A percentile compares a stretch with the other conserved stretches of the same genome.
phyloP scores from a whole-genome alignment of 2,113 vertebrate species.

The Actenoides hombroni region DNA sequence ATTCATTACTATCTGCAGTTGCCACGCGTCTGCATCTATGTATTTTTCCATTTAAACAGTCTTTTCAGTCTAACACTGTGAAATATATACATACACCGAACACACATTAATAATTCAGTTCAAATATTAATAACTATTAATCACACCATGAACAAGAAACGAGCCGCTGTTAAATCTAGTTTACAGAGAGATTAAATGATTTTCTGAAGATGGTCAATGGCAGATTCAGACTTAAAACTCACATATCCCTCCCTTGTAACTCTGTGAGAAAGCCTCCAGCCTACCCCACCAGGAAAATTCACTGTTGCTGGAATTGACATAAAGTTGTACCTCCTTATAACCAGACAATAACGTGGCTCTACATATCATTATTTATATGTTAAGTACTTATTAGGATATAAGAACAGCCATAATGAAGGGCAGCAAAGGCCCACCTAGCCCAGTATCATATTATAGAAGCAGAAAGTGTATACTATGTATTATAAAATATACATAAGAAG shows the following conservation, averaged over 20 bases:
- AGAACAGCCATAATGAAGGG: not conserved
- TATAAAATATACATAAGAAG: not conserved
- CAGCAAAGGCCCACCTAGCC: not conserved
- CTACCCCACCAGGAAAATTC: not conserved
- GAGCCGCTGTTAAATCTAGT: not conserved
- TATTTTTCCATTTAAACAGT: not conserved
- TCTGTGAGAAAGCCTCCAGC: not conserved
- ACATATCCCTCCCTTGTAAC: not conserved
- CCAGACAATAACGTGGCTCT: not conserved
- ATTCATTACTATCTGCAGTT: not conserved
- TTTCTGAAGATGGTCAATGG: not conserved
- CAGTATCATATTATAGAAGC: not conserved
- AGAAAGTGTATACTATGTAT: not conserved
- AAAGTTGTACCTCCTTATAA: not conserved
- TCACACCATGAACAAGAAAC: not conserved
- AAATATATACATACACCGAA: not conserved
- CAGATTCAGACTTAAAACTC: not conserved
- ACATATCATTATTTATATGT: not conserved
- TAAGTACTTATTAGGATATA: not conserved
- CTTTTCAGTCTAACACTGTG: not conserved
- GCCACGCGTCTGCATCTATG: not conserved
- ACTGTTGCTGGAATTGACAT: not conserved
- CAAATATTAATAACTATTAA: not conserved
- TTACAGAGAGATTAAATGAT: not conserved
- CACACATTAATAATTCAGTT: not conserved